A percentile compares a stretch with the other conserved stretches of the same genome.
Evolutionary conservation across 2,888 invertebrate species (phyloP).

Genomic region (Theristus sp.): DNA sequence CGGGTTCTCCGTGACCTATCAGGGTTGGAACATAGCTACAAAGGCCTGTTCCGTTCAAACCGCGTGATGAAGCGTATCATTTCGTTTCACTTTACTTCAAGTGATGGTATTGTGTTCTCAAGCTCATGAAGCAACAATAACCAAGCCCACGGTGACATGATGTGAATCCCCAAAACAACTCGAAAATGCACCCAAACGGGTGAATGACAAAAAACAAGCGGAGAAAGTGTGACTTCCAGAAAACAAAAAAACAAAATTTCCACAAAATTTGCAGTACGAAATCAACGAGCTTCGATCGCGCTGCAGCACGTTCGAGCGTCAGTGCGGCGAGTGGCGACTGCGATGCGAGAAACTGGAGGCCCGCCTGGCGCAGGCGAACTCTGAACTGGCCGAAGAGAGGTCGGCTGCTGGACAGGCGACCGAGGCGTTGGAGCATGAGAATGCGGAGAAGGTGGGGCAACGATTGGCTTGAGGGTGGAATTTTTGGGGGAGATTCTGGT

Average conservation of each 20-base stretch:
- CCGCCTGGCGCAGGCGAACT: constrained; percentile 48
- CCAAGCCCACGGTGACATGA: too few species aligned
- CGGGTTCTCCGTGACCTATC: not conserved
- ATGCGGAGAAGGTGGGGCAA: not conserved
- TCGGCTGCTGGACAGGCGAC: constrained; percentile 45
- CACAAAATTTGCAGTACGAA: constrained; percentile 48
- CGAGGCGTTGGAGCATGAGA: not conserved
- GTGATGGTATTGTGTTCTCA: too few species aligned
- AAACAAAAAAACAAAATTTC: not conserved
- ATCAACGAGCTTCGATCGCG: constrained; percentile 58
- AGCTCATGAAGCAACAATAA: too few species aligned
- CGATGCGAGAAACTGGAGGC: constrained; percentile 72
- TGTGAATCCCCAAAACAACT: too few species aligned
- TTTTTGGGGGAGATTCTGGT: too few species aligned
- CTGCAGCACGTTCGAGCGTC: constrained; percentile 67
- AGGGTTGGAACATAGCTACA: not conserved
- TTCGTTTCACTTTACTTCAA: too few species aligned
- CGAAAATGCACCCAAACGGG: too few species aligned
- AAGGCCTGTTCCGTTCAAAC: too few species aligned
- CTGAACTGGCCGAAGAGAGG: constrained; percentile 77
- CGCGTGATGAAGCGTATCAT: too few species aligned
- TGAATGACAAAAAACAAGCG: too few species aligned
- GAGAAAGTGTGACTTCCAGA: too few species aligned
- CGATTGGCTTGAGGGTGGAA: too few species aligned
- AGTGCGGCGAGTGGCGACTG: constrained; percentile 61